Base-by-base conservation (phyloP, 1,140 invertebrate genomes). In the Ditylenchus dipsaci region DNA sequence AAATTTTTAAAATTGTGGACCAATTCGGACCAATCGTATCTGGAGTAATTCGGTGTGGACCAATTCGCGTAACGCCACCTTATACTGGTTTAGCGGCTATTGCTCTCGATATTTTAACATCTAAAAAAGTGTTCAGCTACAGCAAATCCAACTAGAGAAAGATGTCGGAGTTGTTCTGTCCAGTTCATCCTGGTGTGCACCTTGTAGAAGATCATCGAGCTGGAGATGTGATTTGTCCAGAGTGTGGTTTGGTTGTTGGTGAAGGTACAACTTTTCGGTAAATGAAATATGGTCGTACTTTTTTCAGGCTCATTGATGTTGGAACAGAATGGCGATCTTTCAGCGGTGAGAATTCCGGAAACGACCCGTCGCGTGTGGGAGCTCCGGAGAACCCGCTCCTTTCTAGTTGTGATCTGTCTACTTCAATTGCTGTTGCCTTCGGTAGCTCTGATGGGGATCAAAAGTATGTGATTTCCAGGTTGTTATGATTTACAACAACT, bases 301-400 rank as follows among this genome's bases (percentile, higher is more conserved):
- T 38, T 38, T 38, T 29, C 79, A 92, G 93, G 83, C 93, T 98
- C 0, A 95, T 99, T 75, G 96, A 99, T 87, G 95, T 99, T 19
- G 95, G 95, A n/a, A 97, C 95, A 19, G 96, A 99, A 85, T 99
- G 96, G 96, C 88, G 96, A 84, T 98, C 95, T 62, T 99, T 99
- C 84, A 96, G 92, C 78, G 98, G 97, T 87, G 96, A 99, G 82
- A 97, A 96, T 83, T 89, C 89, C 68, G 91, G 91, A 8, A 91
- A 91, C 0, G 95, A 99, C 87, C 95, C 95, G 26, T 63, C 68
- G 42, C 71, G 67, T 42, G 95, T 99, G 69, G 96, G 96, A 87
- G 86, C 86, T 57, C 84, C 86, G 29, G 87, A 88, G 87, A 98
- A 99, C 87, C 91, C 92, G 0, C 85, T 98, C 0, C 86, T 99